phyloP scores from a whole-genome alignment of 1,140 invertebrate genomes.

The Bombyx mandarina region DNA sequence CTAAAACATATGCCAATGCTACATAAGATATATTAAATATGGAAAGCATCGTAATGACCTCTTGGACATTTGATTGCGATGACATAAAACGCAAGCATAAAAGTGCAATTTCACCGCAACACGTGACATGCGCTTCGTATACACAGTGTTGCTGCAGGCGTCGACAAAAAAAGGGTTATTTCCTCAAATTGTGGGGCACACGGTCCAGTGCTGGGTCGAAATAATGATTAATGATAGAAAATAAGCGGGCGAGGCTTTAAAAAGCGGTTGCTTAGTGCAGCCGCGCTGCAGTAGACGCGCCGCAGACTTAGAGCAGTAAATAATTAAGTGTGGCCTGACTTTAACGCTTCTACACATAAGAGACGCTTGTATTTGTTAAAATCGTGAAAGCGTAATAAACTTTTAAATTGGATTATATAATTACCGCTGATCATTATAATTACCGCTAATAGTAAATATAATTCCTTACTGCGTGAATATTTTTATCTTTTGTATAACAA shows the following conservation, averaged over 20 bases:
- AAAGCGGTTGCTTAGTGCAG: slow-evolving; percentile 36
- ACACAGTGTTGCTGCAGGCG: slow-evolving; percentile 23
- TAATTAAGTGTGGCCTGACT: too few relatives aligned
- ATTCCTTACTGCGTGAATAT: too few relatives aligned
- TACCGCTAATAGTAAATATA: too few relatives aligned
- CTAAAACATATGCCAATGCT: too few relatives aligned
- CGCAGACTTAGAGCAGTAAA: not conserved
- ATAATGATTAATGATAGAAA: slow-evolving; percentile 69
- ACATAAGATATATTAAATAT: too few relatives aligned
- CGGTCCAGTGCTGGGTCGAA: slow-evolving; percentile 48
- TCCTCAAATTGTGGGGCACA: slow-evolving; percentile 56
- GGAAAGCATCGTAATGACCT: too few relatives aligned
- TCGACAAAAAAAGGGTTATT: slow-evolving; percentile 62
- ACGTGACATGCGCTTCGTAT: slow-evolving; percentile 21
- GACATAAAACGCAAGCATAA: not conserved
- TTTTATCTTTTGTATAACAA: too few relatives aligned
- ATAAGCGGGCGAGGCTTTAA: slow-evolving; percentile 61
- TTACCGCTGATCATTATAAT: too few relatives aligned
- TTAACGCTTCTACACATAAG: too few relatives aligned
- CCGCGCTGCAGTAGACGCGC: slow-evolving; percentile 45
- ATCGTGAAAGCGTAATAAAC: too few relatives aligned
- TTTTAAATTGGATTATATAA: too few relatives aligned
- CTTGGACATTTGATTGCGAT: not conserved
- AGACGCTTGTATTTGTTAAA: too few relatives aligned
- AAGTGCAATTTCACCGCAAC: slow-evolving; percentile 4